These are phyloP conservation scores for Caranx ignobilis DNA, from an alignment of 2,113 vertebrate genomes.

Conservation along the genomic window DNA sequence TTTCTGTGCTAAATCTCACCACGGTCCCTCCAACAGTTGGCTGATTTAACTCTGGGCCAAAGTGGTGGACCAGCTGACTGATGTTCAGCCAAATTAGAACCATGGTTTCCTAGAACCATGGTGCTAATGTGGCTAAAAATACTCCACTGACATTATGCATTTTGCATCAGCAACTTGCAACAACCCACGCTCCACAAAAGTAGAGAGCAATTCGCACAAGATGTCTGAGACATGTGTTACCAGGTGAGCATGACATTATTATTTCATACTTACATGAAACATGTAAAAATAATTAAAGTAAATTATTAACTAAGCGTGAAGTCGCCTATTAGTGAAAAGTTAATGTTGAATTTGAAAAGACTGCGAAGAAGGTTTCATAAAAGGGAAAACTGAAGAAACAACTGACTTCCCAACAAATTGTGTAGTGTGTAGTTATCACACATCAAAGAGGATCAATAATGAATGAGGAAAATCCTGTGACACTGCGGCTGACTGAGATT, in stretches of 20 bases:
- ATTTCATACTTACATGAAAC: not conserved
- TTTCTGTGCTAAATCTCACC: not conserved
- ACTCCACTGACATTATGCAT: not conserved
- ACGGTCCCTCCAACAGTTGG: not conserved
- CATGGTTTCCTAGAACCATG: not conserved
- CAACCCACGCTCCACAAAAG: not conserved
- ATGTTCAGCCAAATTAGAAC: too few relatives aligned
- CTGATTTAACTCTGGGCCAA: not conserved
- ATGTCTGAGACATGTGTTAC: too few relatives aligned
- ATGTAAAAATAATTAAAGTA: not conserved
- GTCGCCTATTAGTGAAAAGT: not conserved
- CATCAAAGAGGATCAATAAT: constrained; percentile 2
- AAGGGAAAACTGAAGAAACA: not conserved
- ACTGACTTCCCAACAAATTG: not conserved
- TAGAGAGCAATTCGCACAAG: too few relatives aligned
- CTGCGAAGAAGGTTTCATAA: not conserved
- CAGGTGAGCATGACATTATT: too few relatives aligned
- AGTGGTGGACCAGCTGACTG: too few relatives aligned
- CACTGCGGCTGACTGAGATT: not conserved
- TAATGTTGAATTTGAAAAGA: not conserved
- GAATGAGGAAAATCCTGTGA: not conserved
- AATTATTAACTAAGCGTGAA: not conserved
- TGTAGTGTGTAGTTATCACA: not conserved
- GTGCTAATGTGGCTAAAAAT: not conserved
- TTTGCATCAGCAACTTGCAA: not conserved